Percentiles rank a stretch among this genome's conserved stretches.
Evolutionary conservation across 2,888 invertebrate species (phyloP).

Genomic region (Chirona hameri): DNA sequence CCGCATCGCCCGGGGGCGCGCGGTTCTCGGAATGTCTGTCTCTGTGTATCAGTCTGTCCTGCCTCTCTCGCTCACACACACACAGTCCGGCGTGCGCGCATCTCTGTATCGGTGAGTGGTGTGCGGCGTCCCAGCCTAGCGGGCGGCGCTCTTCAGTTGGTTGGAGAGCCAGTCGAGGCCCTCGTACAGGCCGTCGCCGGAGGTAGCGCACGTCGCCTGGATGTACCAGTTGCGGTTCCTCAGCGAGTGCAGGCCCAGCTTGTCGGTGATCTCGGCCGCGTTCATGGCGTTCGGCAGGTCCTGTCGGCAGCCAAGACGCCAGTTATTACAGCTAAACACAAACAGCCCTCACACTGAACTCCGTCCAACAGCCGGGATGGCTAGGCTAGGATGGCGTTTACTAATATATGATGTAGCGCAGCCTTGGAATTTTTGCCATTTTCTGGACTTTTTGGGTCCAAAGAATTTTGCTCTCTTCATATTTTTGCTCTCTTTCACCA

Average conservation of each 20-base stretch:
- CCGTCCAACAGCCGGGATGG: too few relatives aligned
- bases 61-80: too few relatives aligned
- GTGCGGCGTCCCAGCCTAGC: conserved; percentile 55
- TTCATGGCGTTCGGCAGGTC: conserved; percentile 99
- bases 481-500: too few relatives aligned
- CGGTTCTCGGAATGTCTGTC: conserved; percentile 2
- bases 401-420: too few relatives aligned
- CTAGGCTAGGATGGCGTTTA: too few relatives aligned
- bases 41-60: too few relatives aligned
- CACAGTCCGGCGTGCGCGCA: not conserved
- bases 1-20: not conserved
- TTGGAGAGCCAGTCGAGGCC: conserved; percentile 99
- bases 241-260: conserved; percentile 94
- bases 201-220: conserved; percentile 92
- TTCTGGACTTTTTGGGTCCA: too few relatives aligned
- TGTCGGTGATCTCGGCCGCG: conserved; percentile 99
- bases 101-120: not conserved
- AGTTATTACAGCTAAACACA: too few relatives aligned
- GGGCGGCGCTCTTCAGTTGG: conserved; percentile 97
- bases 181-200: conserved; percentile 97
- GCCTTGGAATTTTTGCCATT: too few relatives aligned
- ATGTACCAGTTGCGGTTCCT: conserved; percentile 98
- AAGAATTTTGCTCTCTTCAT: too few relatives aligned
- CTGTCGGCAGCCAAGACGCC: conserved; percentile 50
- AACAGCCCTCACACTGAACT: too few relatives aligned